Evolutionary conservation across 2,113 vertebrate genomes (phyloP).

Genomic region (Megaceryle maxima): DNA sequence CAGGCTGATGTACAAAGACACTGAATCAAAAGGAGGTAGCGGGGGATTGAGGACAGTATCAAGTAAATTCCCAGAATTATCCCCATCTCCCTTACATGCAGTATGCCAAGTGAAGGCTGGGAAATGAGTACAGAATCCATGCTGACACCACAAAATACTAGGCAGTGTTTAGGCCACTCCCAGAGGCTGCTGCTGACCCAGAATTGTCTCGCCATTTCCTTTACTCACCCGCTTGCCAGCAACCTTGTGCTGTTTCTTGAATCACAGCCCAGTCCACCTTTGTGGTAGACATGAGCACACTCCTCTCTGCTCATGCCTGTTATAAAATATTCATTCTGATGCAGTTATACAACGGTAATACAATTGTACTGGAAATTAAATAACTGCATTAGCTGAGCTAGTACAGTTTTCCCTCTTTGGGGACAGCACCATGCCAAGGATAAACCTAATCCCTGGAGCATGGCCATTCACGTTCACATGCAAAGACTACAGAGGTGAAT

Average conservation of each 20-base stretch:
- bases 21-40: neutral
- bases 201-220: neutral
- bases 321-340: neutral
- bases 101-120: neutral
- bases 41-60: neutral
- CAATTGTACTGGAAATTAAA: constrained; percentile 22
- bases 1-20: neutral
- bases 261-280: neutral
- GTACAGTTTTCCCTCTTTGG: neutral
- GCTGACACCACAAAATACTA: neutral
- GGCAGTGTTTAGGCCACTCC: neutral
- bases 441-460: neutral
- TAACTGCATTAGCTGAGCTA: constrained; percentile 30
- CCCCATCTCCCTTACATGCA: neutral
- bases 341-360: neutral
- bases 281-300: neutral
- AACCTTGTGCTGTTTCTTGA: neutral
- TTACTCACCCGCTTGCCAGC: neutral
- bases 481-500: neutral
- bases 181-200: neutral
- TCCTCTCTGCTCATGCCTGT: neutral
- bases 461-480: accelerated
- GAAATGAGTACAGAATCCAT: neutral
- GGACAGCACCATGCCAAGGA: neutral
- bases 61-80: neutral